A percentile compares a stretch with the other conserved stretches of the same genome.
phyloP scores from a whole-genome alignment of 2,113 vertebrate genomes.

The Cottus gobio region DNA sequence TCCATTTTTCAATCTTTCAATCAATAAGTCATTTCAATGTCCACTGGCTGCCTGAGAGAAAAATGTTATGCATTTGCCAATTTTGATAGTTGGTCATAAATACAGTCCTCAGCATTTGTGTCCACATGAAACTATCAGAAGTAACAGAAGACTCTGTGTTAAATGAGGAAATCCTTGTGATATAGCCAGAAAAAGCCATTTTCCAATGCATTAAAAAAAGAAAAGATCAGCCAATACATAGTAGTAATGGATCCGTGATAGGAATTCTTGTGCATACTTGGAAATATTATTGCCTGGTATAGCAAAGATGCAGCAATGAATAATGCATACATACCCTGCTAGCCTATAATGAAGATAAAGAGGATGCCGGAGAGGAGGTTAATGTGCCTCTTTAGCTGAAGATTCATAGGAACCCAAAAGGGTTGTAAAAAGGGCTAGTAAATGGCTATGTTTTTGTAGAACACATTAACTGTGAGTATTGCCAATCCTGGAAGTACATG shows the following conservation, averaged over 20 bases:
- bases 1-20: constrained; percentile 56
- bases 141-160: constrained; percentile 36
- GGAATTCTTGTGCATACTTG: constrained; percentile 38
- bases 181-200: constrained; percentile 64
- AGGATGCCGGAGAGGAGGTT: constrained; percentile 65
- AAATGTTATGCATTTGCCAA: constrained; percentile 47
- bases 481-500: constrained; percentile 19
- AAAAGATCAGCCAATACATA: constrained; percentile 28
- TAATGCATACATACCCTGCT: constrained; percentile 68
- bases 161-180: constrained; percentile 45
- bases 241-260: constrained; percentile 35
- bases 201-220: constrained; percentile 41
- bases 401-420: constrained; percentile 62
- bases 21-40: constrained; percentile 75
- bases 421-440: constrained; percentile 70
- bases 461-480: constrained; percentile 61
- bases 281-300: constrained; percentile 60
- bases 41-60: constrained; percentile 41
- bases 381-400: constrained; percentile 73
- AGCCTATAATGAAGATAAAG: constrained; percentile 71
- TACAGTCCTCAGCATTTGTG: constrained; percentile 52
- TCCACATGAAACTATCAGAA: constrained; percentile 50
- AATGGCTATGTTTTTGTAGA: constrained; percentile 59
- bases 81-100: constrained; percentile 59
- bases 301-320: constrained; percentile 65